Base-by-base conservation (phyloP, 2,888 invertebrate species). In the Tyria jacobaeae region DNA sequence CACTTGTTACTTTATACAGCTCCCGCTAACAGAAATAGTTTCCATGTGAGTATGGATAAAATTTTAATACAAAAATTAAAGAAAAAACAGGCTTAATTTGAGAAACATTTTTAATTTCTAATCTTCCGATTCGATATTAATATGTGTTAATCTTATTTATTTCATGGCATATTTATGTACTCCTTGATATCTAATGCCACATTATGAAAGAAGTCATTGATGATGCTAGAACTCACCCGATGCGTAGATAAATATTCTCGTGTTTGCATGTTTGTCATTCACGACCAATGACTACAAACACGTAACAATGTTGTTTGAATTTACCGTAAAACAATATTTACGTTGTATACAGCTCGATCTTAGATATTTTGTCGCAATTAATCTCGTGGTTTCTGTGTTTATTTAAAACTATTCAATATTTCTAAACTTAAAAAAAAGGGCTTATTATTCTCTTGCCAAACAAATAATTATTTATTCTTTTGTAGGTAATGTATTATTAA, bases 181-280 rank as follows among this genome's bases (percentile, higher is more conserved):
- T 5, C 25, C 15, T 25, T 48, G 7, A 27, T 27, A 48, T 56
- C 24, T 35, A 48, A 55, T 44, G 37, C 12, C 35, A 47, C 24
- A 39, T 64, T 59, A 44, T 53, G 61, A 37, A 55, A 68, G 50
- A 64, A 60, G 51, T 58, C 49, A 59, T 65, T 62, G 53, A 57
- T 41, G n/a, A 27, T 6, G n/a, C 31, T 56, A 56, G 24, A 48
- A 56, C 34, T 27, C 17, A 62, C 27, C 21, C 37, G 53, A 48
- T 49, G 60, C 59, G 54, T 71, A 35, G 35, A 50, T 66, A 67
- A 69, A 71, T 64, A 69, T 68, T 59, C 60, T 57, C 52, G 7
- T 78, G 73, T 83, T 80, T 78, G 71, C 72, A 65, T 82, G 73
- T 83, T 81, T 80, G 79, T 68, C 67, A 70, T 76, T 71, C 69